A percentile compares a stretch with the other conserved stretches of the same genome.
phyloP scores from a whole-genome alignment of 92 coral and sea anemone genomes.

The Plumapathes pennacea region DNA sequence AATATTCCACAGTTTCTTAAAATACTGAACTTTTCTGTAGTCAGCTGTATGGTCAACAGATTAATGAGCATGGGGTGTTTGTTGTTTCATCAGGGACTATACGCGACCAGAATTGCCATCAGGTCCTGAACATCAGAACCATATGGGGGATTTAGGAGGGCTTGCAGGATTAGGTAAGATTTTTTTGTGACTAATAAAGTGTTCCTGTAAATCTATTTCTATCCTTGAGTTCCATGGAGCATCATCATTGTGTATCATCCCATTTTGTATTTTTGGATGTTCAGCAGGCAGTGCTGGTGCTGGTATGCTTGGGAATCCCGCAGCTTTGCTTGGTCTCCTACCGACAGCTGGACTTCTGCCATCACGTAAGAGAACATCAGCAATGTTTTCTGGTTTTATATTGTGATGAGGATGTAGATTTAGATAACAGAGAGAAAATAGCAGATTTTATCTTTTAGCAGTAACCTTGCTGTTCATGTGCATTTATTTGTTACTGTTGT shows the following conservation, averaged over 20 bases:
- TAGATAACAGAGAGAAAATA: too few species aligned
- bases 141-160: slow-evolving; percentile 63
- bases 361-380: slow-evolving; percentile 63
- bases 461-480: too few species aligned
- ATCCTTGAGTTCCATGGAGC: background rate
- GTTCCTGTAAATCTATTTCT: background rate
- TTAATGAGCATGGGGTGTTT: too few species aligned
- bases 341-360: slow-evolving; percentile 56
- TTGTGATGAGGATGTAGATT: too few species aligned
- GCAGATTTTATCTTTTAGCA: too few species aligned
- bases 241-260: background rate
- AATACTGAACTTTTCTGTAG: too few species aligned
- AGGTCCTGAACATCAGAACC: slow-evolving; percentile 70
- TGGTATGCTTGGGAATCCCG: slow-evolving; percentile 64
- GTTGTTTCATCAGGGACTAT: slow-evolving; percentile 68
- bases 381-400: too few species aligned
- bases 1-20: too few species aligned
- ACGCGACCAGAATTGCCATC: slow-evolving; percentile 89
- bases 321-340: slow-evolving; percentile 52
- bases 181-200: too few species aligned
- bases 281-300: slow-evolving; percentile 36
- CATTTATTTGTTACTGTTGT: too few species aligned
- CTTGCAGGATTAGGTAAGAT: slow-evolving; percentile 54
- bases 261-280: background rate
- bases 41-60: too few species aligned